Base-by-base conservation (phyloP, 2,113 vertebrate genomes). In the Panthera leo region DNA sequence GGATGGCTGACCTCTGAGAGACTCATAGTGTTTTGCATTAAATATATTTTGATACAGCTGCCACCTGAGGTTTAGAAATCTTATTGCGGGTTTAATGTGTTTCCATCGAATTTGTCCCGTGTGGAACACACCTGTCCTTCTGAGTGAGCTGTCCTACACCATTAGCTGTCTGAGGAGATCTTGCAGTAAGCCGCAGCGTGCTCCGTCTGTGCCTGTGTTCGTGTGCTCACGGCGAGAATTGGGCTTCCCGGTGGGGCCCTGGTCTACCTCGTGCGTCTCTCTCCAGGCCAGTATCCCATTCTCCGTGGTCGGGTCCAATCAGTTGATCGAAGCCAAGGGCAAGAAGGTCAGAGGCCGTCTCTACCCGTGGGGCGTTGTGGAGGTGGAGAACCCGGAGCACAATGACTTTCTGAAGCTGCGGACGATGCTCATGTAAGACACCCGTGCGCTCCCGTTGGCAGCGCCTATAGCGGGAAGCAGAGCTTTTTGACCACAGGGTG, bases 371-470 rank as follows among this genome's bases (percentile, higher is more conserved):
- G 99, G 99, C 3, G 99, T 99, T 25, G 99, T 99, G 97, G 99
- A 99, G 98, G 99, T 99, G 98, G 99, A 99, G 98, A 99, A 99
- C 97, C 99, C 99, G 0, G 99, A 99, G 89, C 99, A 99, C 97
- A 99, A 99, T 2, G 99, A 99, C 98, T 99, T 99, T 97, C 99
- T 99, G 95, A 99, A 99, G 98, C 99, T 99, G 98, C 99, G 99
- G 96, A 99, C 99, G 39, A 99, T 99, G 99, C 98, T 99, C 85
- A 99, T 99, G 99, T 99, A 98, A 99, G 99, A 98, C 1, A 3
- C 9, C 21, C 2, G 2, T 31, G 13, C 18, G 1, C 7, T 42
- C 25, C 18, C 27, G 4, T 2, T 25, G 42, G 12, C 19, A 1
- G 27, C 9, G 15, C 55, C 67, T 2, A 18, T 27, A 78, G 5